Evolutionary conservation across 2,113 vertebrate genomes (phyloP), one percentile per base, ranked within the genome.

Genomic region (Zosterops hypoxanthus): DNA sequence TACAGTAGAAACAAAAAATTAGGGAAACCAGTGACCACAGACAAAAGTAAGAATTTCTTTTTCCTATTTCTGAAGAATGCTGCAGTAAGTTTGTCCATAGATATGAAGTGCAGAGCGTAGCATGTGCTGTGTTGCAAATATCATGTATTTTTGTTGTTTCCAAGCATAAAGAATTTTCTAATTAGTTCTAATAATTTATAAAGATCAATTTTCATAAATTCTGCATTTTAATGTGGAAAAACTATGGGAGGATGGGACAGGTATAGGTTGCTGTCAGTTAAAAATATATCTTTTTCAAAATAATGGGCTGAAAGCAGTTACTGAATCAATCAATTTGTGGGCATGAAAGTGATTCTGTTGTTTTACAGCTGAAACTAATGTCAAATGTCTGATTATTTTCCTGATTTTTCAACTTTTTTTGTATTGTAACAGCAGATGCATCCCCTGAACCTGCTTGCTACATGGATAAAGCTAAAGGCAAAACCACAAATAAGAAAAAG

Each of bases 1-100:
- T 99, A 99, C 77, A 97, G 98, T 92, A 98, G 98, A 94, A 98
- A 95, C 82, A 98, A 93, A 94, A 97, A 94, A 42, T 17, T 34
- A 36, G 72, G 59, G 86, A 97, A 82, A 70, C 44, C 36, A 47
- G 55, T 66, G 85, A 92, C 3, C 24, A 44, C 52, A 73, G 59
- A 70, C 70, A 76, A 95, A 97, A 96, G 98, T 98, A 97, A 98
- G 97, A 84, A 76, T 22, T 36, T 25, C 39, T 77, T 75, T 82
- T 80, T 55, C 13, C 2, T 57, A 61, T 49, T 87, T 80, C 59
- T 83, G 60, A 85, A 57, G 42, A 53, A 53, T 42, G 10, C 9
- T 70, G 46, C 15, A 39, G 2, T 70, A 65, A 50, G 8, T 66
- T 80, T 65, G 39, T 59, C 33, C 24, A 24, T 56, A 34, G 59